Conservation (phyloP, 2,888 invertebrate genomes). For the Chesias legatella region DNA sequence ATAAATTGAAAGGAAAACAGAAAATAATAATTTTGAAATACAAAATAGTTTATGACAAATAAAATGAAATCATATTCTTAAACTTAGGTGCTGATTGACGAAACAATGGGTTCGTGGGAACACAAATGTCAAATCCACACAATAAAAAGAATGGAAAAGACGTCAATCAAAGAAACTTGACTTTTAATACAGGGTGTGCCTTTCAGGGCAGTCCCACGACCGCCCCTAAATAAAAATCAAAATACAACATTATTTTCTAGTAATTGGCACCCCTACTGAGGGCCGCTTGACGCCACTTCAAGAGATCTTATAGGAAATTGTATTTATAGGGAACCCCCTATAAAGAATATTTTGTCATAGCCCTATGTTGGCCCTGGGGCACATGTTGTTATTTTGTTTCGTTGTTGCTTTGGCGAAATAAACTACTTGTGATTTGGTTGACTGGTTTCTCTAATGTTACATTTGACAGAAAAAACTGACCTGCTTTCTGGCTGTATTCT, state of each 20-base stretch:
- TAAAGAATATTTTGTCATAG: slow-evolving; percentile 43
- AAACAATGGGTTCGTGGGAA: slow-evolving; percentile 38
- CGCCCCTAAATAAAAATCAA: slow-evolving; percentile 78
- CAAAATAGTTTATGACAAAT: neutral
- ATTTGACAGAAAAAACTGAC: slow-evolving; percentile 5
- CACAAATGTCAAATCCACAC: slow-evolving; percentile 62
- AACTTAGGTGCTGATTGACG: slow-evolving; percentile 31
- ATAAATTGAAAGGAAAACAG: too few relatives aligned
- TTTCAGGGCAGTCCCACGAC: slow-evolving; percentile 76
- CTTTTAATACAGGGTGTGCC: slow-evolving; percentile 73
- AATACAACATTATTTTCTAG: slow-evolving; percentile 74
- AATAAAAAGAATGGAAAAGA: slow-evolving; percentile 62
- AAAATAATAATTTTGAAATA: too few relatives aligned
- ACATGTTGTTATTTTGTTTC: slow-evolving; percentile 65
- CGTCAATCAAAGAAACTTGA: slow-evolving; percentile 71
- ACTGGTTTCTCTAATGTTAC: slow-evolving; percentile 1
- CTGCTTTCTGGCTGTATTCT: too few relatives aligned
- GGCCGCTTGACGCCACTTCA: slow-evolving; percentile 70
- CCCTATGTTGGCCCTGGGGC: slow-evolving; percentile 49
- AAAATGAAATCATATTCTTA: slow-evolving; percentile 14
- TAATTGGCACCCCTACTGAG: slow-evolving; percentile 78
- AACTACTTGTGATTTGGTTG: slow-evolving; percentile 21
- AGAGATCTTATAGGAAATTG: slow-evolving; percentile 74
- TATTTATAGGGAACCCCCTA: too few relatives aligned
- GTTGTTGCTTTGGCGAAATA: slow-evolving; percentile 46